These are phyloP conservation scores for Tipula lateralis DNA, from an alignment of 2,888 invertebrate species.

Conservation along the genomic window DNA sequence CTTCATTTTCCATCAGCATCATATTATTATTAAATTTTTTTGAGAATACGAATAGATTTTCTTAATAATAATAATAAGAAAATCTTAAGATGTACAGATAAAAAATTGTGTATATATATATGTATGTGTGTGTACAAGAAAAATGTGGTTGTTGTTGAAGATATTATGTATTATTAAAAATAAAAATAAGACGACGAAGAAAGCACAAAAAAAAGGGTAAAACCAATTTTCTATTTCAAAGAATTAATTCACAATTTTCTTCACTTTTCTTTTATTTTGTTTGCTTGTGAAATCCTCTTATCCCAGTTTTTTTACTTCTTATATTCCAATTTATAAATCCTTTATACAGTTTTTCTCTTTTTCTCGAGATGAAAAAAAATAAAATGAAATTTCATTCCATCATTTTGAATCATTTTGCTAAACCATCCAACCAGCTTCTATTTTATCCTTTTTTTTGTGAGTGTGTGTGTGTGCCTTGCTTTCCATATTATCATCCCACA, in stretches of 20 bases:
- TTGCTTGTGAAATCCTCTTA: conserved; percentile 24
- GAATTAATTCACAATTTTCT: conserved; percentile 24
- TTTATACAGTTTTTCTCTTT: background rate
- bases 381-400: conserved; percentile 24
- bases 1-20: conserved; percentile 11
- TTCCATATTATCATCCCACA: conserved; percentile 11
- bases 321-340: conserved; percentile 24
- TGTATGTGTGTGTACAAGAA: too few species aligned
- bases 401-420: conserved; percentile 19
- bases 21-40: conserved; percentile 3
- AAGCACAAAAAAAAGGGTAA: background rate
- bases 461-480: background rate
- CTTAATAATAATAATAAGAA: background rate
- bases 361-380: background rate
- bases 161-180: conserved; percentile 24
- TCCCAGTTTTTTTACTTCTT: background rate
- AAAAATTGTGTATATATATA: background rate
- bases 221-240: conserved; percentile 24
- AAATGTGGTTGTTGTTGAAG: conserved; percentile 11
- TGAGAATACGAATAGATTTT: background rate
- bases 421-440: conserved; percentile 19
- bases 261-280: conserved; percentile 24
- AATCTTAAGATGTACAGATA: background rate
- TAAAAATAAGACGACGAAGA: conserved; percentile 1
- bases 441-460: background rate